Evolutionary conservation across 2,113 vertebrate genomes (phyloP), one percentile per base, ranked within the genome.

Genomic region (Cromileptes altivelis): DNA sequence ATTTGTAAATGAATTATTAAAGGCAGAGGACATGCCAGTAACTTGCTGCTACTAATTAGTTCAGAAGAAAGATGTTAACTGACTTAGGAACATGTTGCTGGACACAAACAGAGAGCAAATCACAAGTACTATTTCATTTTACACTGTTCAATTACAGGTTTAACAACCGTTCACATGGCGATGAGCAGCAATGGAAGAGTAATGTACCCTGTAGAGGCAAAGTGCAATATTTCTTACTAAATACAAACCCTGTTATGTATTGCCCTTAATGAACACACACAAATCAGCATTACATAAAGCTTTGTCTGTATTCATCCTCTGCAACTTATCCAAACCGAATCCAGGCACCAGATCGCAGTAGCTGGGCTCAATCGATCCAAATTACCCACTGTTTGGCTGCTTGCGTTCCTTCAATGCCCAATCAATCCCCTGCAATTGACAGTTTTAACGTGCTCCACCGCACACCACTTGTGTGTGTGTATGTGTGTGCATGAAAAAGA

Each of bases 371-470:
- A 87, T 94, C 85, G 88, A 94, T 93, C 89, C 88, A 82, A 87
- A 92, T 94, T 92, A 93, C 82, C 90, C 91, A 91, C 80, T 62
- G 91, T 89, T 93, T 91, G 92, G 85, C 88, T 93, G 91, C 92
- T 85, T 17, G 80, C 88, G 91, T 89, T 92, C 89, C 88, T 93
- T 91, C 91, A 85, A 92, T 91, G 85, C 69, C 90, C 82, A 83
- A 93, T 93, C 94, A 91, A 93, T 94, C 87, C 62, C 37, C 23
- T 60, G 69, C 85, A 86, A 93, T 92, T 75, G 91, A 88, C 91
- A 78, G 60, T 85, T 90, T 85, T 85, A 89, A 87, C 82, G 79
- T 85, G 92, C 88, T 90, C 64, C 76, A 81, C 37, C 4, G 67
- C 86, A 80, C 90, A 88, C 52, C 64, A 18, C 52, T 47, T 40